Conservation (phyloP, 2,113 vertebrate species). For the Brachyhypopomus occidentalis region DNA sequence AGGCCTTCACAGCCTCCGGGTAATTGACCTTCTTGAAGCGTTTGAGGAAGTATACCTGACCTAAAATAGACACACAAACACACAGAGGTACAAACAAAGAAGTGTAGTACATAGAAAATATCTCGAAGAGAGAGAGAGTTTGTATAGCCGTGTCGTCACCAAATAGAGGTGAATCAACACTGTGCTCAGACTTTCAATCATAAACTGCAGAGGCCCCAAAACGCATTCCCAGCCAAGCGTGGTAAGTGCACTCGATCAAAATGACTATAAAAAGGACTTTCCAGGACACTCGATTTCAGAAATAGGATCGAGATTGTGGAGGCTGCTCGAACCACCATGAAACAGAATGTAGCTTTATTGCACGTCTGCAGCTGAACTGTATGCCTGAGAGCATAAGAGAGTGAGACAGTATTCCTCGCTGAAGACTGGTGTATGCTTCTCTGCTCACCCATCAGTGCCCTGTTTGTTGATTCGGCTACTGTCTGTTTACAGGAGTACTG, state of each 20-base stretch:
- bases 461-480: conserved; percentile 63
- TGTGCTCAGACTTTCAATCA: not conserved
- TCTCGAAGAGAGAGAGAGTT: not conserved
- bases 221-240: not conserved
- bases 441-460: conserved; percentile 61
- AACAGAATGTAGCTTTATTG: conserved; percentile 22
- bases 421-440: conserved; percentile 39
- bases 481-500: conserved; percentile 64
- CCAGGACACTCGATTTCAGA: conserved; percentile 20
- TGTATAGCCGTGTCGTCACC: not conserved
- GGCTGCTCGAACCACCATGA: conserved; percentile 37
- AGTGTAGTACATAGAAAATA: not conserved
- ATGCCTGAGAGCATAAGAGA: conserved; percentile 6
- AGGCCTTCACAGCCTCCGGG: conserved; percentile 81
- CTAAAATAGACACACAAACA: conserved; percentile 63
- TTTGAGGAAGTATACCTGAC: conserved; percentile 91
- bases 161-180: not conserved
- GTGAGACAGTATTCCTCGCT: not conserved
- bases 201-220: not conserved
- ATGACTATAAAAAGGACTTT: conserved; percentile 55
- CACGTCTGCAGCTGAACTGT: not conserved
- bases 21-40: conserved; percentile 89
- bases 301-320: conserved; percentile 41
- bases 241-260: conserved; percentile 43
- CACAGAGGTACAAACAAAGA: not conserved